These are phyloP conservation scores for Plemyria rubiginata DNA, from an alignment of 2,888 invertebrate species.

Conservation along the genomic window DNA sequence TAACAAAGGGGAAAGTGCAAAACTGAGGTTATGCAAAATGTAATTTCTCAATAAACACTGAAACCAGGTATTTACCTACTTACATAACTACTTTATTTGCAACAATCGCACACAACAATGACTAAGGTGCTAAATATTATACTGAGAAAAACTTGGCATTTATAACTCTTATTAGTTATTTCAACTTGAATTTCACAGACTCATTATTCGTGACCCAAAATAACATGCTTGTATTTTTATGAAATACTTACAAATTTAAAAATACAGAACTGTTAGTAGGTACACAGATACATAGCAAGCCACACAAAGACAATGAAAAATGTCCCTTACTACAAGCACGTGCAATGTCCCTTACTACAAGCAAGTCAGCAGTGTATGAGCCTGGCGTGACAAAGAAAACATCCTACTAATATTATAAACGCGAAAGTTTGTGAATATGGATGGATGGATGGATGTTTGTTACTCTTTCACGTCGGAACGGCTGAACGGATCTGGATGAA, in stretches of 20 bases:
- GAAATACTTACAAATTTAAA: neutral
- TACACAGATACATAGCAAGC: no score
- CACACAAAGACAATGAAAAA: no score
- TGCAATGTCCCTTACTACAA: no score
- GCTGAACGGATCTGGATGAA: no score
- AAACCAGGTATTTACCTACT: constrained; percentile 19
- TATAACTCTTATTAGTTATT: constrained; percentile 2
- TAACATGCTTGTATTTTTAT: neutral
- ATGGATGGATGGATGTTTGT: no score
- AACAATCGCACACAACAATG: constrained; percentile 26
- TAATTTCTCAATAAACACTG: constrained; percentile 22
- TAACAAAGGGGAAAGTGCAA: constrained; percentile 3
- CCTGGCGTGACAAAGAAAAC: no score
- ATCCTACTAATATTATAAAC: no score
- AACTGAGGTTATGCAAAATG: constrained; percentile 25
- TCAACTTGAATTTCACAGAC: constrained; percentile 3
- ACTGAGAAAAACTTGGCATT: constrained; percentile 22
- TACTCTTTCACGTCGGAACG: no score
- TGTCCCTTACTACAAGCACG: no score
- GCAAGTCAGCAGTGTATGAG: no score
- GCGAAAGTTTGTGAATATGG: no score
- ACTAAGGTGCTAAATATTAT: constrained; percentile 16
- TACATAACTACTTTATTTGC: constrained; percentile 22
- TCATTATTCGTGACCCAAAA: constrained; percentile 4
- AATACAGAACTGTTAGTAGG: neutral